Evolutionary conservation across 1,140 invertebrate species (phyloP).

Genomic region (Cydia strobilella): DNA sequence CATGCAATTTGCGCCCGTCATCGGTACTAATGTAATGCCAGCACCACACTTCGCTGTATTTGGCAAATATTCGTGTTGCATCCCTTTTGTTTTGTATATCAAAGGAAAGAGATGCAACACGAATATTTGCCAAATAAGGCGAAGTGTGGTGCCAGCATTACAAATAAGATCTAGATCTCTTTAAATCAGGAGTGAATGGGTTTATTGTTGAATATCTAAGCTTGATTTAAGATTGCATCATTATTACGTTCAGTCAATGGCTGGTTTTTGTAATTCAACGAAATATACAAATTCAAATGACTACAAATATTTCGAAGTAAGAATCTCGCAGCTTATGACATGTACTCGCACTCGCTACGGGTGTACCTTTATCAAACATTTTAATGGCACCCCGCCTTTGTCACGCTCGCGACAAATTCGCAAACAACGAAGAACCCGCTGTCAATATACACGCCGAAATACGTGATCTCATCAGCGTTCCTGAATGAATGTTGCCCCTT

Average conservation of each 20-base stretch:
- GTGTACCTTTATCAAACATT: slow-evolving; percentile 31
- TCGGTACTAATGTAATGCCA: too few species aligned
- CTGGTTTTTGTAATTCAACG: background rate
- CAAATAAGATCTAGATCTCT: too few species aligned
- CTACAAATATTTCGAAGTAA: background rate
- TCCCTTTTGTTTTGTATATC: too few species aligned
- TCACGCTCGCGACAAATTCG: slow-evolving; percentile 28
- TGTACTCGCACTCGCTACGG: background rate
- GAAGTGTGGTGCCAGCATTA: too few species aligned
- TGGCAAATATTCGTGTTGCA: too few species aligned
- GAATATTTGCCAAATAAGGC: too few species aligned
- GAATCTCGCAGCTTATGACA: background rate
- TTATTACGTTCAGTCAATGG: background rate
- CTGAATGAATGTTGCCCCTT: slow-evolving; percentile 1
- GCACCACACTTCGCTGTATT: too few species aligned
- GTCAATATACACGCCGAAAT: slow-evolving; percentile 14
- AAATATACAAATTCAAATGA: too few species aligned
- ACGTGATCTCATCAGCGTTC: slow-evolving; percentile 22
- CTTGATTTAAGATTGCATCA: too few species aligned
- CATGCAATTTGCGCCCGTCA: too few species aligned
- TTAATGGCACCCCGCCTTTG: slow-evolving; percentile 23
- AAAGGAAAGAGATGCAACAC: too few species aligned
- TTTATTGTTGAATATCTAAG: background rate
- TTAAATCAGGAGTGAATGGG: too few species aligned
- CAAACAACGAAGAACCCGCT: slow-evolving; percentile 9